Conservation (phyloP, 2,113 vertebrate genomes). For the Albula glossodonta region DNA sequence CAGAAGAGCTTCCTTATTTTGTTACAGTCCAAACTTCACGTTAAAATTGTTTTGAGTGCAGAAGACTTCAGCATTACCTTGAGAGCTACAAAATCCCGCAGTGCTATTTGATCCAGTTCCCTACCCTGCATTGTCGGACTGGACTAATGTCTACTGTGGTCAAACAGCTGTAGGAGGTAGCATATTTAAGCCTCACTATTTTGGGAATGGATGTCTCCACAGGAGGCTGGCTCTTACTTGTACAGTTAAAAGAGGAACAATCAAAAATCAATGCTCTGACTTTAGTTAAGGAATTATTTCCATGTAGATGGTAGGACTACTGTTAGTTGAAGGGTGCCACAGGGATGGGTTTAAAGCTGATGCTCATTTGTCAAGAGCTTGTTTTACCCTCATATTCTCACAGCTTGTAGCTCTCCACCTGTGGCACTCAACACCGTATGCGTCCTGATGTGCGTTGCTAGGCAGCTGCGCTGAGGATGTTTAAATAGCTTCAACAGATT, state of each 20-base stretch:
- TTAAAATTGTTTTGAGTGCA: too few relatives aligned
- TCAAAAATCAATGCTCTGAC: not conserved
- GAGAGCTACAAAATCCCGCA: not conserved
- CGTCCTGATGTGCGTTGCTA: not conserved
- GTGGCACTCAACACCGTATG: not conserved
- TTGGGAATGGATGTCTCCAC: not conserved
- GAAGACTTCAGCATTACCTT: not conserved
- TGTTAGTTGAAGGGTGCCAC: not conserved
- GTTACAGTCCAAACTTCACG: too few relatives aligned
- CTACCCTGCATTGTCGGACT: not conserved
- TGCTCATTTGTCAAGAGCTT: not conserved
- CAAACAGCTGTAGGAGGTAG: not conserved
- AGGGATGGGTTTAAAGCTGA: not conserved
- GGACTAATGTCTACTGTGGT: not conserved
- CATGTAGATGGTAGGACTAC: not conserved
- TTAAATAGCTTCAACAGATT: conserved; percentile 6
- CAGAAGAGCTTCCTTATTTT: too few relatives aligned
- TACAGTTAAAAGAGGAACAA: not conserved
- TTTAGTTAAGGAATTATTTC: not conserved
- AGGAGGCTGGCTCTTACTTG: not conserved
- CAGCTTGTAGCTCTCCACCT: not conserved
- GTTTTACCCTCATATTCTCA: not conserved
- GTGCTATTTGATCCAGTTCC: not conserved
- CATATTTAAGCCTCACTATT: not conserved
- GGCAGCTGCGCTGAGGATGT: conserved; percentile 7